Base-by-base conservation (phyloP, 1,140 invertebrate genomes). In the Homarus americanus region DNA sequence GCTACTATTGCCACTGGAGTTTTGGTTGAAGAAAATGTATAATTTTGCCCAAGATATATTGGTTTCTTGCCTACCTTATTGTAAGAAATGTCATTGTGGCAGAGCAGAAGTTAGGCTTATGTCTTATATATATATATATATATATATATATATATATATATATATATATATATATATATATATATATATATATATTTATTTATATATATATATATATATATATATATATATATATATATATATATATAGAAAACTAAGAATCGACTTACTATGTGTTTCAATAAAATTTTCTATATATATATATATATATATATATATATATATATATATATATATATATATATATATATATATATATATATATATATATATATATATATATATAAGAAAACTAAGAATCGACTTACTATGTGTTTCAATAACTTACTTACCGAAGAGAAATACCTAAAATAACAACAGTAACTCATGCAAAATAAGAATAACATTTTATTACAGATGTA, bases 281-380 rank as follows among this genome's bases (percentile, higher is more conserved):
- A 49, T 69, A 34, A 5, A n/a, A 9, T 9, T 7, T 24, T 41
- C 40, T 40, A 76, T 76, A 76, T 75, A 34, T 75, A 75, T 75
- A 75, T 75, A 34, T 75, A 75, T 75, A 75, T 75, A 75, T 75
- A 75, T 75, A 75, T 75, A 75, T 75, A 75, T 75, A 75, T 75
- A 75, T 75, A 75, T 75, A 75, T 75, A 75, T 36, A 75, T 75
- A 75, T 75, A 75, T 75, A 75, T 36, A 36, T 36, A 75, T 36
- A 75, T 75, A 75, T 75, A 75, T 75, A 75, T 75, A 75, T 75
- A 75, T 75, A 63, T 63, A 63, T 63, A 63, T 63, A 63, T 63
- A 63, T 63, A 63, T 63, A 63, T 63, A 63, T 63, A 63, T 63
- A 63, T 63, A 63, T 63, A 63, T 63, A 63, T 63, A 10, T 10